Evolutionary conservation across 2,113 vertebrate genomes (phyloP).

Genomic region (Egretta garzetta): DNA sequence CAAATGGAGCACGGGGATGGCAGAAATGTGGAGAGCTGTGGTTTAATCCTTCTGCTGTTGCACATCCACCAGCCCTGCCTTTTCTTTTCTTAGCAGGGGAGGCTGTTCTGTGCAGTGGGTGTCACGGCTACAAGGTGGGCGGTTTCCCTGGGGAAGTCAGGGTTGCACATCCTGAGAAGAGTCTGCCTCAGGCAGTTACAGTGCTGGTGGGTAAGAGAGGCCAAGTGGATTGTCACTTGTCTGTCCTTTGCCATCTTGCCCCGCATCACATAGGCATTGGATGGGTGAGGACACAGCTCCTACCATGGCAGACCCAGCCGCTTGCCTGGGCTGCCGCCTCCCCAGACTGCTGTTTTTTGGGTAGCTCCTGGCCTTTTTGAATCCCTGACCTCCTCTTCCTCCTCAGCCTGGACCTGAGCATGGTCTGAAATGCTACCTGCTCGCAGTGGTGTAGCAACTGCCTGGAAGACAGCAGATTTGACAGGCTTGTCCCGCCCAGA

Average conservation of each 20-base stretch:
- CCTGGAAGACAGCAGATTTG: not conserved
- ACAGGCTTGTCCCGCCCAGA: not conserved
- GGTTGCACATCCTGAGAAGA: too few species aligned
- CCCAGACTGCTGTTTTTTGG: not conserved
- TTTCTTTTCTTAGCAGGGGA: not conserved
- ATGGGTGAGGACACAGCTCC: not conserved
- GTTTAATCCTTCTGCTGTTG: not conserved
- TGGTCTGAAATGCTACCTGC: not conserved
- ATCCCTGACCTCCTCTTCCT: not conserved
- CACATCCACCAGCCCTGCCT: not conserved
- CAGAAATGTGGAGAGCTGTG: not conserved
- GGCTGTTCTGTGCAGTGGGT: rapidly evolving
- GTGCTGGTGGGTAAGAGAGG: not conserved
- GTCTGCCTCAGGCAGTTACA: rapidly evolving
- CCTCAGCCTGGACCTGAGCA: not conserved
- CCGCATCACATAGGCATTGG: rapidly evolving
- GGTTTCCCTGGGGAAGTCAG: too few species aligned
- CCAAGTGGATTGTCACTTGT: too few species aligned
- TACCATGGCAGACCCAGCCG: not conserved
- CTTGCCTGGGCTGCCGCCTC: not conserved
- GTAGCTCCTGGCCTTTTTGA: not conserved
- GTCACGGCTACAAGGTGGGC: not conserved
- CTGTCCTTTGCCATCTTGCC: not conserved
- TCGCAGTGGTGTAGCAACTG: not conserved
- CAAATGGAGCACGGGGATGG: rapidly evolving